These are phyloP conservation scores for Lycia hirtaria DNA, from an alignment of 2,888 invertebrate genomes.

Conservation along the genomic window DNA sequence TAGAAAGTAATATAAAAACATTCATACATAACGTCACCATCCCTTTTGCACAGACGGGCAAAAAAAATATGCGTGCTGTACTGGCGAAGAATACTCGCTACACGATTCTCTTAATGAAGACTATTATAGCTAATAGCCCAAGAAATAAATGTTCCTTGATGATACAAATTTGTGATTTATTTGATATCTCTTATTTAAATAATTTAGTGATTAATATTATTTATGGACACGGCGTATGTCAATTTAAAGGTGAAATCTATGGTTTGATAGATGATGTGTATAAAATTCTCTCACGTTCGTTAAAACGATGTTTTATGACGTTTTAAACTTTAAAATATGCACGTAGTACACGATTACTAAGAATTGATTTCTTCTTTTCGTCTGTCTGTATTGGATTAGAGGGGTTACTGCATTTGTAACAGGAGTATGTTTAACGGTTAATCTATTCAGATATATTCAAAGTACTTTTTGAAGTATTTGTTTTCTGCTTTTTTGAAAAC, in stretches of 20 bases:
- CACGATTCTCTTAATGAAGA: background rate
- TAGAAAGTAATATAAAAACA: too few relatives aligned
- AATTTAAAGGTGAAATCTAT: constrained; percentile 6
- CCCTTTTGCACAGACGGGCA: too few relatives aligned
- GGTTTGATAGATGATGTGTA: constrained; percentile 5
- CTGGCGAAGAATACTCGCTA: too few relatives aligned
- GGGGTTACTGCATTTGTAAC: too few relatives aligned
- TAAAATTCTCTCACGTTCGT: background rate
- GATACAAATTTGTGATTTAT: constrained; percentile 1
- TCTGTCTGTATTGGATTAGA: too few relatives aligned
- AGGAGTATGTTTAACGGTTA: too few relatives aligned
- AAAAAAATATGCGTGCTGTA: too few relatives aligned
- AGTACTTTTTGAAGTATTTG: too few relatives aligned
- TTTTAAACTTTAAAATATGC: background rate
- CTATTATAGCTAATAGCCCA: background rate
- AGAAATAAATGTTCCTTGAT: background rate
- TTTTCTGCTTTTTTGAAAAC: too few relatives aligned
- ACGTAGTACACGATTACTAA: background rate
- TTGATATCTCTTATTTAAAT: constrained; percentile 7
- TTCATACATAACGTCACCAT: too few relatives aligned
- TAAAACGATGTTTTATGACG: background rate
- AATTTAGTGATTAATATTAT: constrained; percentile 6
- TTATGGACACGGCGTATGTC: background rate
- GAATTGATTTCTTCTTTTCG: too few relatives aligned
- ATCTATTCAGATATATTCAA: too few relatives aligned